These are phyloP conservation scores for Torymus aiolomorphi DNA, from an alignment of 2,888 invertebrate genomes.

Conservation along the genomic window DNA sequence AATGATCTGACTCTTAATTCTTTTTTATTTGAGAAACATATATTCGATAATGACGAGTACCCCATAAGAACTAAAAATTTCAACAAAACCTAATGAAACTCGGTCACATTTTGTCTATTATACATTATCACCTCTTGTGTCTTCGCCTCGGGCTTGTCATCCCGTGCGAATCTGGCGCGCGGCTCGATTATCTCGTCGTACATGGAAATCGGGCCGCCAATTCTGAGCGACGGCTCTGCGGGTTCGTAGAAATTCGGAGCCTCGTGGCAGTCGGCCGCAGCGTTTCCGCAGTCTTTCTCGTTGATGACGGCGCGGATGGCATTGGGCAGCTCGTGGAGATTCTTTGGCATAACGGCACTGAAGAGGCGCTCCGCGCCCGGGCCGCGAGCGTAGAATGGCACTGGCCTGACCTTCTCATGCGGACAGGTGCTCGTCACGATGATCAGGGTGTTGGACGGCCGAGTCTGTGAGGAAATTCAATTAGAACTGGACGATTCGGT, in stretches of 20 bases:
- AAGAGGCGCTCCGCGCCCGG: conserved; percentile 59
- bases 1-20: too few species aligned
- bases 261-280: background rate
- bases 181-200: background rate
- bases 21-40: too few species aligned
- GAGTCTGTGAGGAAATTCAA: conserved; percentile 2
- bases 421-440: conserved; percentile 62
- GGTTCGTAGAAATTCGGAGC: background rate
- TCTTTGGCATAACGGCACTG: conserved; percentile 39
- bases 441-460: conserved; percentile 62
- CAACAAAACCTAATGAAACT: too few species aligned
- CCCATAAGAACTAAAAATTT: too few species aligned
- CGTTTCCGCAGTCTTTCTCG: background rate
- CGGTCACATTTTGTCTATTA: too few species aligned
- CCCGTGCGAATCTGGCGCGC: background rate
- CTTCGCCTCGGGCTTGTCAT: background rate
- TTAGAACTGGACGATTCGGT: too few species aligned
- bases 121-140: background rate
- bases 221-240: background rate
- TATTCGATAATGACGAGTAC: too few species aligned
- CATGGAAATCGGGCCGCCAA: background rate
- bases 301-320: conserved; percentile 20
- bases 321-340: background rate
- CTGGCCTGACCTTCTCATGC: conserved; percentile 22
- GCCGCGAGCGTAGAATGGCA: conserved; percentile 65